These are phyloP conservation scores for Mesopsocus fuscifrons DNA, from an alignment of 2,888 invertebrate species.

Conservation along the genomic window DNA sequence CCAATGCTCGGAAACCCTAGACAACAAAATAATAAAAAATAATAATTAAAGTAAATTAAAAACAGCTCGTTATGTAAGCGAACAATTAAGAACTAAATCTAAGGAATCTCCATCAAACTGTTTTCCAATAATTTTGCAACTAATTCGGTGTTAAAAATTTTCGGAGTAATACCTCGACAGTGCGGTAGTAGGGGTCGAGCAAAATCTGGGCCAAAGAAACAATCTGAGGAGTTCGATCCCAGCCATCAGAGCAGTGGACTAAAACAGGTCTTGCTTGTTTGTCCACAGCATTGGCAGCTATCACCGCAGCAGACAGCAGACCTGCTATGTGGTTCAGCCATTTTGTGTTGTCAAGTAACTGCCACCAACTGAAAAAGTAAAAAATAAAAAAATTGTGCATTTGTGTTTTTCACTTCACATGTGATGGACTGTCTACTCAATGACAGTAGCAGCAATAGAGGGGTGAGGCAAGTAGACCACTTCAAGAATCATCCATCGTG, in stretches of 20 bases:
- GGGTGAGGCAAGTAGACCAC: too few relatives aligned
- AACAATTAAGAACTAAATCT: not conserved
- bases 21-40: conserved; percentile 15
- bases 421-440: too few relatives aligned
- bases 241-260: conserved; percentile 96
- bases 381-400: conserved; percentile 9
- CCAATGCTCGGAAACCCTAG: conserved; percentile 81
- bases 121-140: too few relatives aligned
- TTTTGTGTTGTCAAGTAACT: conserved; percentile 68
- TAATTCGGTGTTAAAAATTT: too few relatives aligned
- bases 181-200: conserved; percentile 87
- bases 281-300: conserved; percentile 62
- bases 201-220: conserved; percentile 81
- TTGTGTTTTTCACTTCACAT: too few relatives aligned
- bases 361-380: conserved; percentile 53
- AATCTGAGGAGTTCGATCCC: conserved; percentile 97
- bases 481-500: too few relatives aligned
- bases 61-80: not conserved
- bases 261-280: conserved; percentile 72
- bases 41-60: conserved; percentile 9
- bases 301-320: conserved; percentile 59
- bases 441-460: too few relatives aligned
- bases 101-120: not conserved
- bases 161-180: conserved; percentile 75
- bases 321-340: conserved; percentile 86